Evolutionary conservation across 2,888 invertebrate species (phyloP), one percentile per base, ranked within the genome.

Genomic region (Eugnorisma glareosa): DNA sequence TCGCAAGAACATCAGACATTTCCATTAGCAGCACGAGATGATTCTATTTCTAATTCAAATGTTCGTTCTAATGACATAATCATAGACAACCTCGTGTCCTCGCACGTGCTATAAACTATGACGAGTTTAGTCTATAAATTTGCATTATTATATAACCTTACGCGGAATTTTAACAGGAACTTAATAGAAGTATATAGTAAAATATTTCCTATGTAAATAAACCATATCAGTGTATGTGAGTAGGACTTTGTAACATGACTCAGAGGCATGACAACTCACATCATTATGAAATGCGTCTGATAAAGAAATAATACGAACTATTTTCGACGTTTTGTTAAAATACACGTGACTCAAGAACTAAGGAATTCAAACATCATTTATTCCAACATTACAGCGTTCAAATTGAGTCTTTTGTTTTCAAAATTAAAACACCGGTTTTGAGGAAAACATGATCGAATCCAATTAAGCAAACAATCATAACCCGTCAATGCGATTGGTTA

Each of bases 171-270:
- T 54, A 82, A 79, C 76, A 71, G 81, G 77, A 87, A 77, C 67
- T 70, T 71, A 61, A 73, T 75, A 63, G 73, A 84, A 72, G 68
- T 68, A 35, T 37, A 78, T 90, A 89, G 80, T 88, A 84, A 84
- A 89, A 89, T 90, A 89, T 89, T 83, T 64, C 86, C 61, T 82
- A 83, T 85, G 82, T 89, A 89, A 89, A 90, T 87, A 89, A 61
- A 79, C 73, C 18, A 74, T 81, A 92, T 90, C 91, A 85, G 59
- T 81, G 75, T 85, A 86, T 89, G 85, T 89, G 75, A 84, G 87
- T 80, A 90, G 89, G 81, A 91, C 91, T 91, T 90, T 88, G 90
- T 80, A 80, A 80, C 89, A 79, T 92, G 92, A 92, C 69, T 92
- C 91, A 92, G 83, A 48, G 54, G 66, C 82, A 76, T 84, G 81